These are phyloP conservation scores for Campoletis sonorensis DNA, from an alignment of 1,140 invertebrate genomes.

Conservation along the genomic window DNA sequence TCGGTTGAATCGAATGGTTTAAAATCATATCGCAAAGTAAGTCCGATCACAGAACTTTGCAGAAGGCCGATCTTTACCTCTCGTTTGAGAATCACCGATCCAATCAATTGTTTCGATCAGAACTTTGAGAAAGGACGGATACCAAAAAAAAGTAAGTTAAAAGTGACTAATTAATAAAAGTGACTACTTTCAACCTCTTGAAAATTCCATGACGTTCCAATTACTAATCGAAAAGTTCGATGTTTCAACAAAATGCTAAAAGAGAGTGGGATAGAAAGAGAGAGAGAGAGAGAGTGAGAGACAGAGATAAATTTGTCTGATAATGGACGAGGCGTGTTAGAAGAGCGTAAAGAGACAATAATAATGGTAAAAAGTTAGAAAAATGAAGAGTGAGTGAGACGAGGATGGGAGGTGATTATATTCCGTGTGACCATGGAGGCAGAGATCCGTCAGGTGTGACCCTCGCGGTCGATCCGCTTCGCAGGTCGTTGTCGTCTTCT, in stretches of 20 bases:
- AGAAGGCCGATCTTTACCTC: too few species aligned
- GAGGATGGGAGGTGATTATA: conserved; percentile 30
- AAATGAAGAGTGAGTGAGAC: neutral
- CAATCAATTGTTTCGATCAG: too few species aligned
- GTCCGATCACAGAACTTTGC: too few species aligned
- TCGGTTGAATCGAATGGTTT: too few species aligned
- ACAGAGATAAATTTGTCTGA: neutral
- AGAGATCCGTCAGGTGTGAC: conserved; percentile 69
- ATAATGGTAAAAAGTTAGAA: neutral
- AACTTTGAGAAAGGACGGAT: too few species aligned
- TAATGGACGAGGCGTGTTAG: neutral
- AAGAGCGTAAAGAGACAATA: neutral
- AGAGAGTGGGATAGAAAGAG: too few species aligned
- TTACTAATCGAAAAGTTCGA: neutral
- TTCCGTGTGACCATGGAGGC: conserved; percentile 57
- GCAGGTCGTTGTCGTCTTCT: conserved; percentile 51
- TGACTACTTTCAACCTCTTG: neutral
- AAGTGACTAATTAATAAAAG: too few species aligned
- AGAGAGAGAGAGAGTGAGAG: too few species aligned
- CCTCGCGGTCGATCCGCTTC: conserved; percentile 52
- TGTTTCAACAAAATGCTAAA: neutral
- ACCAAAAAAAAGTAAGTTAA: too few species aligned
- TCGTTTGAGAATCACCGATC: too few species aligned
- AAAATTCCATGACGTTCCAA: neutral
- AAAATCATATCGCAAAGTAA: too few species aligned